Evolutionary conservation across 2,888 invertebrate genomes (phyloP).

Genomic region (Hyalella azteca): DNA sequence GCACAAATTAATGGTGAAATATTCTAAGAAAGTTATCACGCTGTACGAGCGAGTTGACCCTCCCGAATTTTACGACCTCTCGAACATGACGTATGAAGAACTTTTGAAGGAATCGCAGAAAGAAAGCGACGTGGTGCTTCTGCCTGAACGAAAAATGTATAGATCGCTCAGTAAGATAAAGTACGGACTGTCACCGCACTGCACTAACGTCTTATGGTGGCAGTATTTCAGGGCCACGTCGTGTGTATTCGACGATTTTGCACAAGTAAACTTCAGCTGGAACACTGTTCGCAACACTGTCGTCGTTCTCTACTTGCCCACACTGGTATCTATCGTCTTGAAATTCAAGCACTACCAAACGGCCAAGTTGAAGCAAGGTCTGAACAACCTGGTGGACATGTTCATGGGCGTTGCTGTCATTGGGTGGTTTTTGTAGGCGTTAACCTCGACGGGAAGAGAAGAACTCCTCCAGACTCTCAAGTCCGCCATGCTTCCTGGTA

Average conservation of each 20-base stretch:
- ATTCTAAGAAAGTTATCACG: not conserved
- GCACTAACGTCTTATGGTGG: not conserved
- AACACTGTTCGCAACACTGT: constrained; percentile 25
- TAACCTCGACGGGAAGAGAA: not conserved
- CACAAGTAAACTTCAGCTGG: not conserved
- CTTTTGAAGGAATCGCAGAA: not conserved
- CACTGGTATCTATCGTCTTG: not conserved
- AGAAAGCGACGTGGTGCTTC: constrained; percentile 29
- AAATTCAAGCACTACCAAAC: not conserved
- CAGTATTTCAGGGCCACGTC: not conserved
- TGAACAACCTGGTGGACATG: not conserved
- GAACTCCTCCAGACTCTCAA: not conserved
- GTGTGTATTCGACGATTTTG: constrained; percentile 16
- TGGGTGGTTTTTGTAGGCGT: not conserved
- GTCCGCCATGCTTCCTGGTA: constrained; percentile 13
- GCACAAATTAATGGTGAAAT: not conserved
- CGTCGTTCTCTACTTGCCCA: constrained; percentile 1
- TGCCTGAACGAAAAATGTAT: not conserved
- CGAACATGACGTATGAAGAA: constrained; percentile 23
- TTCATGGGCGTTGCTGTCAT: not conserved
- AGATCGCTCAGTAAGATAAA: not conserved
- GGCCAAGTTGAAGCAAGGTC: not conserved
- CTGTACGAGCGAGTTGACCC: constrained; percentile 25
- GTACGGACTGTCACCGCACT: not conserved
- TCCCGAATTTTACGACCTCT: constrained; percentile 17